phyloP scores from a whole-genome alignment of 2,888 invertebrate species.

The Notocelia uddmanniana region DNA sequence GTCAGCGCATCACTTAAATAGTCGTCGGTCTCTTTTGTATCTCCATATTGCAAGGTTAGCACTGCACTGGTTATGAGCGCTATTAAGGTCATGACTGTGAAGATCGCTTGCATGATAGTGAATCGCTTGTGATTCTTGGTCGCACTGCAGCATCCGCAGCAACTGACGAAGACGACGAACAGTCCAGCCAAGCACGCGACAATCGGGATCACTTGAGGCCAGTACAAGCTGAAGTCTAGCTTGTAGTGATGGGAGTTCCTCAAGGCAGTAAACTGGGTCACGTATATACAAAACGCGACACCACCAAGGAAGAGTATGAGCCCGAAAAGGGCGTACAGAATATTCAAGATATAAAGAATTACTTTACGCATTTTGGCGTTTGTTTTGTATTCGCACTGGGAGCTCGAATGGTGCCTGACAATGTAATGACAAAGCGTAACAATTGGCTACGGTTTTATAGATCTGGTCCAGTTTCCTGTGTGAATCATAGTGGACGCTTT shows the following conservation, averaged over 20 bases:
- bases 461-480: slow-evolving; percentile 6
- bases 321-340: slow-evolving; percentile 35
- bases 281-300: slow-evolving; percentile 14
- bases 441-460: slow-evolving; percentile 21
- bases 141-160: slow-evolving; percentile 35
- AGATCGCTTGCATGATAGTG: slow-evolving; percentile 35
- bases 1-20: slow-evolving; percentile 32
- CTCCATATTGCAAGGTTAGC: slow-evolving; percentile 22
- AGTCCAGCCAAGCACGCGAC: slow-evolving; percentile 26
- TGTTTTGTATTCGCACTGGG: background rate
- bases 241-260: slow-evolving; percentile 37
- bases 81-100: slow-evolving; percentile 20
- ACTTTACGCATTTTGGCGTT: slow-evolving; percentile 40
- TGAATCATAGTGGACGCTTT: background rate
- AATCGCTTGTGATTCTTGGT: slow-evolving; percentile 32
- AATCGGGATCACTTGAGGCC: slow-evolving; percentile 32
- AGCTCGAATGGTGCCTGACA: slow-evolving; percentile 5
- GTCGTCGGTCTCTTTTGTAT: slow-evolving; percentile 3
- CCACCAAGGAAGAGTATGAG: slow-evolving; percentile 11
- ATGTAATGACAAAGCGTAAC: slow-evolving; percentile 21
- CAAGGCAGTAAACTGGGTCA: slow-evolving; percentile 28
- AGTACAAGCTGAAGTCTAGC: slow-evolving; percentile 31
- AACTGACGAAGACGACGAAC: slow-evolving; percentile 38
- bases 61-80: slow-evolving; percentile 12
- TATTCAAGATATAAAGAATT: slow-evolving; percentile 28